Conservation (phyloP, 2,888 invertebrate genomes). For the Philopedon plagiatum region DNA sequence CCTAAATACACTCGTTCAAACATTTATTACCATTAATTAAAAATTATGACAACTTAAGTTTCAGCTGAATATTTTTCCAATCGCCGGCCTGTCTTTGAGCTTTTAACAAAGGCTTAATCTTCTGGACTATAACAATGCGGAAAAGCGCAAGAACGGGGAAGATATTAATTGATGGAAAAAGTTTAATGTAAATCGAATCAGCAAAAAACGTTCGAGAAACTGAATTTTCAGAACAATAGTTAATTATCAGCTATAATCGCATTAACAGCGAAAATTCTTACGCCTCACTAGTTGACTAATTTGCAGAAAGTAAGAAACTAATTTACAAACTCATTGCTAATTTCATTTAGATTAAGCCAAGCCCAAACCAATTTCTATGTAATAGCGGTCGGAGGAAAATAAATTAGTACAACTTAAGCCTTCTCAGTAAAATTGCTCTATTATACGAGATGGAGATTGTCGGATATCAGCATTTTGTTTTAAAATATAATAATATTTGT, state of each 20-base stretch:
- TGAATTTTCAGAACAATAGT: slow-evolving; percentile 62
- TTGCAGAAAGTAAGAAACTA: slow-evolving; percentile 63
- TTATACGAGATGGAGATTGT: slow-evolving; percentile 4
- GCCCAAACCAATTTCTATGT: slow-evolving; percentile 33
- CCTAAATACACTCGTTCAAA: no score
- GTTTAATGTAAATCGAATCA: slow-evolving; percentile 18
- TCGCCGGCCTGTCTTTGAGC: no score
- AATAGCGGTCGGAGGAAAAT: slow-evolving; percentile 36
- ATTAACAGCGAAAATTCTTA: slow-evolving; percentile 64
- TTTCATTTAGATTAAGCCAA: slow-evolving; percentile 65
- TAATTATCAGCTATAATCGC: slow-evolving; percentile 66
- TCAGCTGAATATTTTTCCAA: no score
- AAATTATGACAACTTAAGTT: no score
- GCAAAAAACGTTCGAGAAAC: slow-evolving; percentile 21
- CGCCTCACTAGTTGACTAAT: slow-evolving; percentile 60
- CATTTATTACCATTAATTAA: no score
- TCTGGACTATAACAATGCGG: background rate
- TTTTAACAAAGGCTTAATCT: no score
- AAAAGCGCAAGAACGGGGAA: background rate
- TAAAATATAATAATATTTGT: slow-evolving; percentile 2
- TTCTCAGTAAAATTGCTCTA: slow-evolving; percentile 21
- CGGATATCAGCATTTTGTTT: background rate
- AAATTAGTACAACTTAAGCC: slow-evolving; percentile 38
- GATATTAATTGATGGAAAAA: slow-evolving; percentile 16
- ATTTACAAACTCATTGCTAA: slow-evolving; percentile 67